These are phyloP conservation scores for Orcinus orca DNA, from an alignment of 2,113 vertebrate genomes.

Conservation along the genomic window DNA sequence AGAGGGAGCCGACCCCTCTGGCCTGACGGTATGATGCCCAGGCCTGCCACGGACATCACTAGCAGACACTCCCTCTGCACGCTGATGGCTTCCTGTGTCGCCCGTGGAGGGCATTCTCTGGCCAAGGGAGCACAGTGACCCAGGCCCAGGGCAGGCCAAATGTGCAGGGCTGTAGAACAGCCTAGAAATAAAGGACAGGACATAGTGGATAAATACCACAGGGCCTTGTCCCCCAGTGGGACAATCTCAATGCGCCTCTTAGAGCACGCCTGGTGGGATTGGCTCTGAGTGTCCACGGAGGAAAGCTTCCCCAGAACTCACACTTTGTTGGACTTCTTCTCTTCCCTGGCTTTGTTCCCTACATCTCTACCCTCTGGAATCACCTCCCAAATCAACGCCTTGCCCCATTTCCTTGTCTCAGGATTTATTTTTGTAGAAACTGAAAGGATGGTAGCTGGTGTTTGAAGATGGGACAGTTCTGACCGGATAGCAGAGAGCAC, in stretches of 20 bases:
- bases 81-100: neutral
- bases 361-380: rapidly evolving
- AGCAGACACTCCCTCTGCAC: rapidly evolving
- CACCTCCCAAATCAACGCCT: too few relatives aligned
- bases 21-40: rapidly evolving
- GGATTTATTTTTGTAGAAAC: neutral
- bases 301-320: too few relatives aligned
- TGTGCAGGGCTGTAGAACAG: neutral
- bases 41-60: rapidly evolving
- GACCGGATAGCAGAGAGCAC: rapidly evolving
- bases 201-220: rapidly evolving
- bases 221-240: rapidly evolving
- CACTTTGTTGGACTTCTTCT: neutral
- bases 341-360: neutral
- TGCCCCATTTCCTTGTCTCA: neutral
- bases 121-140: neutral
- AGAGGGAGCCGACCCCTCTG: rapidly evolving
- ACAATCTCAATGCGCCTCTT: rapidly evolving
- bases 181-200: neutral
- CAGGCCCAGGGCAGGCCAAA: neutral
- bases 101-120: neutral
- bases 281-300: neutral
- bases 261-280: rapidly evolving
- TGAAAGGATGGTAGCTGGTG: neutral
- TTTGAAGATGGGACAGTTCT: rapidly evolving